phyloP scores from a whole-genome alignment of 2,888 invertebrate species.

The Caenorhabditis auriculariae region DNA sequence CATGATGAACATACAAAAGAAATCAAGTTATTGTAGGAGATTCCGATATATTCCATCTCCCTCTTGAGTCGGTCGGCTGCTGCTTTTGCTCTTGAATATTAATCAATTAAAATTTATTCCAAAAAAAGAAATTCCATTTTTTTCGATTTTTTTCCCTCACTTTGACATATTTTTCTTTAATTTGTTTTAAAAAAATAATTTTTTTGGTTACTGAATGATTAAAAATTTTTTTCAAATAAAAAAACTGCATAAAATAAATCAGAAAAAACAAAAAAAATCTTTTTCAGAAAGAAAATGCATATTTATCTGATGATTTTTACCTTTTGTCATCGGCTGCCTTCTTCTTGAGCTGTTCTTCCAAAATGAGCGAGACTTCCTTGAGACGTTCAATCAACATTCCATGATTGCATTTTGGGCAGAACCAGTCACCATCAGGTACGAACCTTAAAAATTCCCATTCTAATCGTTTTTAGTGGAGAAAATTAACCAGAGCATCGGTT shows the following conservation, averaged over 20 bases:
- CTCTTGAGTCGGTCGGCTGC: slow-evolving; percentile 53
- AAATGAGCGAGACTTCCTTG: slow-evolving; percentile 70
- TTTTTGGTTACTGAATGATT: too few relatives aligned
- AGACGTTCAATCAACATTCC: slow-evolving; percentile 76
- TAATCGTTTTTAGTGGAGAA: background rate
- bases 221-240: background rate
- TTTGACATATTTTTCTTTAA: too few relatives aligned
- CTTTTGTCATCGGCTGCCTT: slow-evolving; percentile 77
- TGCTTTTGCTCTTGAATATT: slow-evolving; percentile 34
- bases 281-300: background rate
- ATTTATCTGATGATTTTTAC: slow-evolving; percentile 2
- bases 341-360: slow-evolving; percentile 64
- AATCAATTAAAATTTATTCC: background rate
- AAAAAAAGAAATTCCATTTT: background rate
- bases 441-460: slow-evolving; percentile 62
- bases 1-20: slow-evolving; percentile 7
- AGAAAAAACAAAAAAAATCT: background rate
- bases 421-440: slow-evolving; percentile 97
- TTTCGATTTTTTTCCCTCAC: too few relatives aligned
- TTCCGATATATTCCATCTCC: slow-evolving; percentile 74
- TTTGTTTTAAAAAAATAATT: too few relatives aligned
- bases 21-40: slow-evolving; percentile 31
- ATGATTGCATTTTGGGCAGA: slow-evolving; percentile 94
- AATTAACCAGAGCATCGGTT: slow-evolving; percentile 79
- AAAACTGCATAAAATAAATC: background rate